A percentile compares a stretch with the other conserved stretches of the same genome.
phyloP scores from a whole-genome alignment of 2,113 vertebrate species.

The Mormyrus iriodes region DNA sequence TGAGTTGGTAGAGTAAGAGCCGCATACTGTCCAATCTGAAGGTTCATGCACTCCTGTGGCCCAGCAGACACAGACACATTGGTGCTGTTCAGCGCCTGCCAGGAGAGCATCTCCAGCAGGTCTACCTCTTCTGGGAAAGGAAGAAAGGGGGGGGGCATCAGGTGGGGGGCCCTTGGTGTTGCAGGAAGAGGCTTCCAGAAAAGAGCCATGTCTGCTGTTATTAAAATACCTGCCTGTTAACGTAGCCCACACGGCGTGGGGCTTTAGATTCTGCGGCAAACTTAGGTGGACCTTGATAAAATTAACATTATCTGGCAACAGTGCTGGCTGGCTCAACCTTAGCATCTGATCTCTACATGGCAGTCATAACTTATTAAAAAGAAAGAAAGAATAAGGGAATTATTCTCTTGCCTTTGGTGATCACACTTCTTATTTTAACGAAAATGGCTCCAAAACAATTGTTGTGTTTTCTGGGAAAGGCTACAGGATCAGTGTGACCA shows the following conservation, averaged over 20 bases:
- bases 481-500: not conserved
- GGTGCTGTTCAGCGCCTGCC: constrained; percentile 34
- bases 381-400: not conserved
- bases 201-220: not conserved
- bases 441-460: not conserved
- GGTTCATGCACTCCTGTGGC: constrained; percentile 48
- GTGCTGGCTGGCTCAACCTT: not conserved
- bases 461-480: not conserved
- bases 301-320: not conserved
- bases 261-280: not conserved
- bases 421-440: not conserved
- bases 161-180: not conserved
- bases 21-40: constrained; percentile 60
- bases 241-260: not conserved
- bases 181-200: not conserved
- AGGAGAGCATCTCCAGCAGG: constrained; percentile 56
- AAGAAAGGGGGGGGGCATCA: not conserved
- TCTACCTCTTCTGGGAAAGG: constrained; percentile 61
- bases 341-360: not conserved
- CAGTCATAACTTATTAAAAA: not conserved
- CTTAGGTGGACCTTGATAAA: not conserved
- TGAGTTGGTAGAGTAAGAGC: constrained; percentile 57
- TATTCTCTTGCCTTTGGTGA: not conserved
- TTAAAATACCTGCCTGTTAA: not conserved
- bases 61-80: constrained; percentile 55